Evolutionary conservation across 1,140 invertebrate species (phyloP).

Genomic region (Drosophila orosa): DNA sequence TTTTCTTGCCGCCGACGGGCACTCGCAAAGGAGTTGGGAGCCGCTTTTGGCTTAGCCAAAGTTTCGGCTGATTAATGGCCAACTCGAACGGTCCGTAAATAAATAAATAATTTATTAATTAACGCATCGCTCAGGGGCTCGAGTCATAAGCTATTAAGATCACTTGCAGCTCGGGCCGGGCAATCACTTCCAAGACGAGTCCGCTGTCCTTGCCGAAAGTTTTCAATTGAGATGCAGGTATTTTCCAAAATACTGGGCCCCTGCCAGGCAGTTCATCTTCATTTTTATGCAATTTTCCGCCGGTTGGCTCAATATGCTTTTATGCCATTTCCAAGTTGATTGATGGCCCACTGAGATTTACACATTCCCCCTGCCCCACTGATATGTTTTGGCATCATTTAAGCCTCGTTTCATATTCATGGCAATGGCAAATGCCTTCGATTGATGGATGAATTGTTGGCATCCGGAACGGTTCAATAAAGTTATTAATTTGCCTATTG

Average conservation of each 20-base stretch:
- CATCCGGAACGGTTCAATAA: slow-evolving; percentile 28
- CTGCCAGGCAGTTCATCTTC: slow-evolving; percentile 69
- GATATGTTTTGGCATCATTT: slow-evolving; percentile 47
- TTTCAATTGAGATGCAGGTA: slow-evolving; percentile 15
- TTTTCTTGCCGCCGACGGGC: slow-evolving; percentile 71
- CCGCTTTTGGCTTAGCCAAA: slow-evolving; percentile 60
- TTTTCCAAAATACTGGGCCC: slow-evolving; percentile 15
- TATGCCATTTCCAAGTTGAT: slow-evolving; percentile 54
- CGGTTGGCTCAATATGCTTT: slow-evolving; percentile 55
- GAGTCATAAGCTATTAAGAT: slow-evolving; percentile 60
- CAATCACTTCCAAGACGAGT: slow-evolving; percentile 33
- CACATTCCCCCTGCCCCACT: slow-evolving; percentile 7
- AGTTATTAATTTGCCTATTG: slow-evolving; percentile 54
- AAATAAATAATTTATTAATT: slow-evolving; percentile 82
- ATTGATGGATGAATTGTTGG: slow-evolving; percentile 60
- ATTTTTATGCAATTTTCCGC: slow-evolving; percentile 65
- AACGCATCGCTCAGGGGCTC: slow-evolving; percentile 55
- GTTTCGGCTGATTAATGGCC: slow-evolving; percentile 75
- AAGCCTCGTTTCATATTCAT: slow-evolving; percentile 61
- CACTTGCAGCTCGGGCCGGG: slow-evolving; percentile 15
- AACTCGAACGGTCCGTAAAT: slow-evolving; percentile 69
- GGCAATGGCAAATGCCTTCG: slow-evolving; percentile 54
- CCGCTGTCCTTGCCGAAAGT: not conserved
- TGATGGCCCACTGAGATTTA: slow-evolving; percentile 57
- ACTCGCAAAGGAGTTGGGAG: slow-evolving; percentile 74